Conservation (phyloP, 2,113 vertebrate species). For the Piprites chloris region DNA sequence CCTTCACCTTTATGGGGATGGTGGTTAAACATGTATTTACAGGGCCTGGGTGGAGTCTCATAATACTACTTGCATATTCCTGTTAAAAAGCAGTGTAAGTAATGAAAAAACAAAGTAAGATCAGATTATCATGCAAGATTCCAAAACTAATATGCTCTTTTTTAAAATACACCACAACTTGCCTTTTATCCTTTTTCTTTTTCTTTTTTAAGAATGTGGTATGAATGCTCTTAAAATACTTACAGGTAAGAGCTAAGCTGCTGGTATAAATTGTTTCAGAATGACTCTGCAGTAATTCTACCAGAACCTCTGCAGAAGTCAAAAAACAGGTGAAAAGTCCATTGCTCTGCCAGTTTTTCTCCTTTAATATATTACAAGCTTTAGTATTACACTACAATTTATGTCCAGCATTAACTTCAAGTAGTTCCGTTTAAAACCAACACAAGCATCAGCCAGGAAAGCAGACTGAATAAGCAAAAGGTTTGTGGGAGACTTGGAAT, state of each 20-base stretch:
- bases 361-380: not conserved
- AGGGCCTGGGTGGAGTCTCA: not conserved
- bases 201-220: not conserved
- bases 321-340: not conserved
- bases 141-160: not conserved
- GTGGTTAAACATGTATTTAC: not conserved
- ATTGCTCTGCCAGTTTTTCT: not conserved
- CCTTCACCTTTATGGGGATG: not conserved
- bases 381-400: not conserved
- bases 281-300: not conserved
- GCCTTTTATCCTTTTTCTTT: not conserved
- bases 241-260: not conserved
- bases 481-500: not conserved
- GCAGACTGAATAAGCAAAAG: not conserved
- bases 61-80: not conserved
- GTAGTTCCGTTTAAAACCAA: not conserved
- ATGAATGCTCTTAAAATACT: not conserved
- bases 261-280: not conserved
- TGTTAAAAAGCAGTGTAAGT: not conserved
- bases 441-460: not conserved
- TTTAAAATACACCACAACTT: not conserved
- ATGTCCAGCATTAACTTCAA: not conserved
- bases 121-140: not conserved
- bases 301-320: not conserved
- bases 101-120: not conserved